Evolutionary conservation across 2,888 invertebrate species (phyloP).

Genomic region (Machimus rusticus): DNA sequence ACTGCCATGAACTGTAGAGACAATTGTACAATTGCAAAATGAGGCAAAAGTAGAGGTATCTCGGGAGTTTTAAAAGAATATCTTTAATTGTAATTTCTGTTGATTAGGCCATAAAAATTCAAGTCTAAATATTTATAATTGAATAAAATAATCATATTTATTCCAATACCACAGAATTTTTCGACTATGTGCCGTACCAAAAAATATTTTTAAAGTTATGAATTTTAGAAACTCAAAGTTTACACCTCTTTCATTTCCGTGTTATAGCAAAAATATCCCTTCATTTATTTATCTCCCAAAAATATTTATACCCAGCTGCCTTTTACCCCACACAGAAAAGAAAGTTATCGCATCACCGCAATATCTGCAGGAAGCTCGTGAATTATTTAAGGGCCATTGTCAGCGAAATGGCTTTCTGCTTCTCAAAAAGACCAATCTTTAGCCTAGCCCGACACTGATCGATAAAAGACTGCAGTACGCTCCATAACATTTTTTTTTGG

Average conservation of each 20-base stretch:
- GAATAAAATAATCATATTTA: too few species aligned
- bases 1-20: too few species aligned
- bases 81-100: too few species aligned
- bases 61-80: too few species aligned
- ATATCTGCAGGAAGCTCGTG: conserved; percentile 31
- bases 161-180: background rate
- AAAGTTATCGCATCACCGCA: conserved; percentile 7
- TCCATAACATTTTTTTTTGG: background rate
- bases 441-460: background rate
- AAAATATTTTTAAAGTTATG: background rate
- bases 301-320: background rate
- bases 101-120: too few species aligned
- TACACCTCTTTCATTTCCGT: background rate
- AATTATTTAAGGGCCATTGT: conserved; percentile 38
- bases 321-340: background rate
- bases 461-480: conserved; percentile 23
- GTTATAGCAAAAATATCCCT: background rate
- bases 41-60: too few species aligned
- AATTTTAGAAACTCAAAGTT: background rate
- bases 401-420: conserved; percentile 25
- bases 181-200: background rate
- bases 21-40: too few species aligned
- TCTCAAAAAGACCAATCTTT: conserved; percentile 16
- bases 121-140: background rate
- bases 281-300: background rate